phyloP scores from a whole-genome alignment of 2,113 vertebrate genomes.

The Indri indri region DNA sequence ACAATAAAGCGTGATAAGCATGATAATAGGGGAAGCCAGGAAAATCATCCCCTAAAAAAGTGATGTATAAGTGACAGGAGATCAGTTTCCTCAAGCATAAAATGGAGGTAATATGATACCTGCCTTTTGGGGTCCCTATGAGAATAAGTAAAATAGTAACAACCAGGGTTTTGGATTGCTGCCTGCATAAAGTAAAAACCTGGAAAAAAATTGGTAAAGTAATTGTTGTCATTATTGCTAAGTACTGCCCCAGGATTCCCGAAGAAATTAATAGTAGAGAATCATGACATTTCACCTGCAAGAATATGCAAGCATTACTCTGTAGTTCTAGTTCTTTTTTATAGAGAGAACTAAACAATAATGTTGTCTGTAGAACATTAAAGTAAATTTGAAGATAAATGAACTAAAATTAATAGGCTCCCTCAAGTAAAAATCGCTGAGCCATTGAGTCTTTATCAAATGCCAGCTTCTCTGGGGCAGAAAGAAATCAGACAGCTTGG shows the following conservation, averaged over 20 bases:
- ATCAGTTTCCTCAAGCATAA: not conserved
- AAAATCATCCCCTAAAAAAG: not conserved
- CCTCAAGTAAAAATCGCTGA: constrained; percentile 4
- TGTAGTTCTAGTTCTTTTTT: not conserved
- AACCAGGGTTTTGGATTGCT: not conserved
- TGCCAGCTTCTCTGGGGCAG: not conserved
- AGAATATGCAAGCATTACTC: not conserved
- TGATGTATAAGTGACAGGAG: not conserved
- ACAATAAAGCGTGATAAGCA: not conserved
- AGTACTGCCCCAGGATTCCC: not conserved
- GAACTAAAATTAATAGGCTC: constrained; percentile 42
- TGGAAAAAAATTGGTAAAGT: not conserved
- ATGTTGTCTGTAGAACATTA: not conserved
- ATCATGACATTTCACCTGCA: not conserved
- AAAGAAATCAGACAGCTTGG: not conserved
- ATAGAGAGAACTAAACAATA: constrained; percentile 12
- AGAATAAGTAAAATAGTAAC: not conserved
- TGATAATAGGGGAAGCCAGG: not conserved
- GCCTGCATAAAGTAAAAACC: not conserved
- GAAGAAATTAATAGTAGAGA: constrained; percentile 24
- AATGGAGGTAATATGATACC: not conserved
- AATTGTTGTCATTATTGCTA: constrained; percentile 22
- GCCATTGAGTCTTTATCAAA: constrained; percentile 28
- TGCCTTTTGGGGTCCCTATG: not conserved
- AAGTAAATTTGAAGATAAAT: constrained; percentile 47